Conservation (phyloP, 2,113 vertebrate genomes). For the Megaleporinus macrocephalus region DNA sequence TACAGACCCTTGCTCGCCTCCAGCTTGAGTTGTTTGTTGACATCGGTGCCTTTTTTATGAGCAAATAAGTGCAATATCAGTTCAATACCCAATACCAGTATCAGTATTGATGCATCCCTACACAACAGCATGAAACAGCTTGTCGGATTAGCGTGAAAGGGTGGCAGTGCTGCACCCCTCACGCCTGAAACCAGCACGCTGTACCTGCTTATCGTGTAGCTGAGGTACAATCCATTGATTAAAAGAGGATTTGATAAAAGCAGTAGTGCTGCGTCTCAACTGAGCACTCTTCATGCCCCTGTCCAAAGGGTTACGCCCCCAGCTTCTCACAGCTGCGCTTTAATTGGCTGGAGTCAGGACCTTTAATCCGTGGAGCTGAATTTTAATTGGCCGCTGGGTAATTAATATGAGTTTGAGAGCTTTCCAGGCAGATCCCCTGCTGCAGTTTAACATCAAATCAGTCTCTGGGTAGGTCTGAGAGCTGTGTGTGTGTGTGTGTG, state of each 20-base stretch:
- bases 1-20: too few species aligned
- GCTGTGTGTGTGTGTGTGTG: conserved; percentile 3
- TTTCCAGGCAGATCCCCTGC: not conserved
- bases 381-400: conserved; percentile 34
- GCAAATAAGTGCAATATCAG: too few species aligned
- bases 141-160: too few species aligned
- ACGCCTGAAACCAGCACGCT: too few species aligned
- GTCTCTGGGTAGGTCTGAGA: not conserved
- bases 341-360: conserved; percentile 33
- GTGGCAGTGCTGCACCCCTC: not conserved
- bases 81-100: too few species aligned
- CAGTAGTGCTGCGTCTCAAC: too few species aligned
- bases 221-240: not conserved
- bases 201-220: too few species aligned
- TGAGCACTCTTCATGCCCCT: not conserved
- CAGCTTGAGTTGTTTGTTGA: too few species aligned
- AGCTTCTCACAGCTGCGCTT: conserved; percentile 5
- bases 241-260: too few species aligned
- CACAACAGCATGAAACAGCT: too few species aligned
- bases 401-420: conserved; percentile 12
- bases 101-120: too few species aligned
- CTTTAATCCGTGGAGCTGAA: not conserved
- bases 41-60: too few species aligned
- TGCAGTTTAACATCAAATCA: conserved; percentile 16
- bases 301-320: not conserved